These are phyloP conservation scores for Craterocephalus amniculus DNA, from an alignment of 2,797 vertebrate species.

Conservation along the genomic window DNA sequence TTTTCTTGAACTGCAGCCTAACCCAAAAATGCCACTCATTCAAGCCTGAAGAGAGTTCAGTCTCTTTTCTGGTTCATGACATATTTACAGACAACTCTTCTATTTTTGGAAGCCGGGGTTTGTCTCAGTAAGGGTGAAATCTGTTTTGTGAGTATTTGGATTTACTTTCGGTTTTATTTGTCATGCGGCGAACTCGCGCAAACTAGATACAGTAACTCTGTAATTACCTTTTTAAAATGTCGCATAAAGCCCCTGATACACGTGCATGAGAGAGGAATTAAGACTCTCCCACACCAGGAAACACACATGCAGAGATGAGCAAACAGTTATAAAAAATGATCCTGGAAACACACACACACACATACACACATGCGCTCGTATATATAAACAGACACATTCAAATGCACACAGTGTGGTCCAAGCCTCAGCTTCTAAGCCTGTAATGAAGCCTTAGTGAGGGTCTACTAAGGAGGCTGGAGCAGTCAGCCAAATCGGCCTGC, in stretches of 20 bases:
- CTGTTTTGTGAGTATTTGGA: slow-evolving; percentile 47
- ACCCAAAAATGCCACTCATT: slow-evolving; percentile 64
- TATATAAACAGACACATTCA: slow-evolving; percentile 50
- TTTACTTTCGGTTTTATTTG: slow-evolving; percentile 42
- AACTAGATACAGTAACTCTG: slow-evolving; percentile 35
- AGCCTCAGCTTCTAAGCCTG: slow-evolving; percentile 69
- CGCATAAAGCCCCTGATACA: slow-evolving; percentile 40
- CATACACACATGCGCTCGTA: slow-evolving; percentile 30
- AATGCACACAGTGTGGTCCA: slow-evolving; percentile 75
- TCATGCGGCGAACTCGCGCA: slow-evolving; percentile 35
- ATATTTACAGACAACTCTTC: slow-evolving; percentile 71
- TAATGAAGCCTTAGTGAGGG: slow-evolving; percentile 76
- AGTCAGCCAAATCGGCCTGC: slow-evolving; percentile 75
- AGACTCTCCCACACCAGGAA: slow-evolving; percentile 44
- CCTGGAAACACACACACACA: slow-evolving; percentile 32
- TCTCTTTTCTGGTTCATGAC: slow-evolving; percentile 50
- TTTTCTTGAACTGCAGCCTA: slow-evolving; percentile 55
- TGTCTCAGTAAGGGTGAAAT: slow-evolving; percentile 45
- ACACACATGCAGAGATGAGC: slow-evolving; percentile 43
- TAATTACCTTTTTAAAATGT: slow-evolving; percentile 51
- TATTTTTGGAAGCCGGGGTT: slow-evolving; percentile 57
- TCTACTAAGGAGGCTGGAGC: slow-evolving; percentile 74
- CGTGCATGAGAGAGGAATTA: slow-evolving; percentile 38
- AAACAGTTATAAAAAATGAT: slow-evolving; percentile 46
- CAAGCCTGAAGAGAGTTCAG: slow-evolving; percentile 46